Percentiles rank a stretch among this genome's conserved stretches.
phyloP scores from a whole-genome alignment of 2,797 vertebrate genomes.

The Limosa lapponica region DNA sequence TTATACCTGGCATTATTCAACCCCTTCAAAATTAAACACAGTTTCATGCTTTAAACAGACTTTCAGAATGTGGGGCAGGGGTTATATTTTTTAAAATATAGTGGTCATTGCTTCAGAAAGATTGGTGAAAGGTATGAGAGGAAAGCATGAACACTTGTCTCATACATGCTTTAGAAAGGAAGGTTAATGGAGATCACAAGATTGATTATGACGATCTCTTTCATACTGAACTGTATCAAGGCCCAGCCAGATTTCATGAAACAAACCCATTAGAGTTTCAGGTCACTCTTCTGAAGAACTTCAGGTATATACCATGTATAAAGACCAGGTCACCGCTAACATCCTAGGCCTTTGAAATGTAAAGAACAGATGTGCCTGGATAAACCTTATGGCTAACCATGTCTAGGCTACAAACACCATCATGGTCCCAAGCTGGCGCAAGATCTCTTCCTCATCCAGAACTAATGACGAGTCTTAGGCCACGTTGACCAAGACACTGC shows the following conservation, averaged over 20 bases:
- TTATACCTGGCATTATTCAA: slow-evolving; percentile 14
- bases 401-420: background rate
- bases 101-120: background rate
- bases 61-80: background rate
- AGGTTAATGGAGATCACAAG: background rate
- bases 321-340: background rate
- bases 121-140: background rate
- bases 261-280: background rate
- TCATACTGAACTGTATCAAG: background rate
- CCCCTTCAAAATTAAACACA: background rate
- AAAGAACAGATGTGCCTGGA: background rate
- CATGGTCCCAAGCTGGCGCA: background rate
- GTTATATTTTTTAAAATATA: background rate
- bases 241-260: background rate
- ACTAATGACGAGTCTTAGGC: background rate
- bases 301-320: background rate
- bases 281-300: background rate
- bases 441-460: background rate
- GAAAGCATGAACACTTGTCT: background rate
- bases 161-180: background rate
- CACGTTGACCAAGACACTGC: background rate
- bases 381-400: background rate
- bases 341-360: background rate
- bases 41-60: background rate
- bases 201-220: background rate